Evolutionary conservation across 1,140 invertebrate genomes (phyloP), one percentile per base, ranked within the genome.

Genomic region (Geopemphigus sp.): DNA sequence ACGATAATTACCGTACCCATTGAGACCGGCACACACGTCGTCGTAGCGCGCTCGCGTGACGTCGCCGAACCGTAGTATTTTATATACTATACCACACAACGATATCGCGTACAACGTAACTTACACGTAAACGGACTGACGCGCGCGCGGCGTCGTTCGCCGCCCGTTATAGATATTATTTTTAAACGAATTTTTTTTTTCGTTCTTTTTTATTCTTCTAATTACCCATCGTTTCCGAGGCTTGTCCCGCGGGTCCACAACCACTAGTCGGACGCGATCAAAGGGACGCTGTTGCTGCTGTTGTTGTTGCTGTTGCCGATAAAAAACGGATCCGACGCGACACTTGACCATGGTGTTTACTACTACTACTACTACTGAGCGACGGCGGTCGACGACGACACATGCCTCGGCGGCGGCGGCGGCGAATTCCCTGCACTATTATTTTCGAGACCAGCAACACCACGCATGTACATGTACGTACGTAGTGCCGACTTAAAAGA

Each of bases 1-100:
- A 61, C 74, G 32, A 63, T 78, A 78, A 78, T 61, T 78, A 78
- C 74, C 74, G 74, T 78, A 59, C 56, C 45, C 74, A 78, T 78
- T 78, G 22, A 78, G 39, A 50, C 17, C 57, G 57, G 15, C 57
- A 14, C 26, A 22, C 24, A 26, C 24, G 24, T 14, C 32, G 32
- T 39, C 47, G 54, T n/a, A 15, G 1, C 39, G 47, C 47, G 22
- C 32, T 61, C 22, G 24, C 39, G 24, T 29, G 22, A 50, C 74
- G 45, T 45, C 53, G 54, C 29, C 47, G 14, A 50, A 12, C 47
- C 1, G 47, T 50, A 50, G 47, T 50, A 50, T 50, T 8, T 8
- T n/a, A n/a, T 45, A 45, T 74, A 32, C 29, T 22, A n/a, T 11
- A 64, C 29, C 63, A 50, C 26, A 8, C 68, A 11, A 53, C 47